Evolutionary conservation across 2,888 invertebrate species (phyloP).

Genomic region (Eupithecia abbreviata): DNA sequence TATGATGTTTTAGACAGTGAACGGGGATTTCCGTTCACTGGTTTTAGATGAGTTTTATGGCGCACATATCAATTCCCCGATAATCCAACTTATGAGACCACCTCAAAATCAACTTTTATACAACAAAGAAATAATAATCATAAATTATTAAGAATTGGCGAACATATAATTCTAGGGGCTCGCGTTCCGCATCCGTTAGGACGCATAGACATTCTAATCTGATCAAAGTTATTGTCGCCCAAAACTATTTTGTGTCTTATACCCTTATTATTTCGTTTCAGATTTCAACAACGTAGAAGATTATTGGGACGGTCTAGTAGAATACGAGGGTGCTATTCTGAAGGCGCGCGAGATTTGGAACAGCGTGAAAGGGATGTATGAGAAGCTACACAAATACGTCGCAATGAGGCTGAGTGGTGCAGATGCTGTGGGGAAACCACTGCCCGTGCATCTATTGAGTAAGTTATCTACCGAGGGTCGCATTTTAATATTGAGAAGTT

Average conservation of each 20-base stretch:
- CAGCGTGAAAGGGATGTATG: constrained; percentile 81
- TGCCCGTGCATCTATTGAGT: constrained; percentile 82
- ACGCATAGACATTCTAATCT: too few species aligned
- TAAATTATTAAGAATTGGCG: too few species aligned
- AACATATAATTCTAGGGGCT: too few species aligned
- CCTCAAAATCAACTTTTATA: too few species aligned
- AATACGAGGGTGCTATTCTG: constrained; percentile 78
- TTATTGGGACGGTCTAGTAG: constrained; percentile 83
- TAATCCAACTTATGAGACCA: too few species aligned
- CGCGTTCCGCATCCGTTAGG: too few species aligned
- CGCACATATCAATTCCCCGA: too few species aligned
- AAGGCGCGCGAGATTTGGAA: constrained; percentile 82
- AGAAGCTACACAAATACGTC: constrained; percentile 82
- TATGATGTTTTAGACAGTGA: too few species aligned
- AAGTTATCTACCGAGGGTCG: constrained; percentile 51
- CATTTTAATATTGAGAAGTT: neutral
- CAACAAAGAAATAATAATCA: too few species aligned
- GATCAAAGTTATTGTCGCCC: too few species aligned
- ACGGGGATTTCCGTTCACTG: too few species aligned
- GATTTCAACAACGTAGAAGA: constrained; percentile 73
- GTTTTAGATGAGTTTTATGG: too few species aligned
- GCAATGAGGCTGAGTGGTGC: constrained; percentile 73
- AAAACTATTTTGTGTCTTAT: neutral
- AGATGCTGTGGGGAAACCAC: constrained; percentile 74
- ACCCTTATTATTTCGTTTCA: constrained; percentile 41